Base-by-base conservation (phyloP, 2,797 vertebrate genomes). In the Diplodus sargus region DNA sequence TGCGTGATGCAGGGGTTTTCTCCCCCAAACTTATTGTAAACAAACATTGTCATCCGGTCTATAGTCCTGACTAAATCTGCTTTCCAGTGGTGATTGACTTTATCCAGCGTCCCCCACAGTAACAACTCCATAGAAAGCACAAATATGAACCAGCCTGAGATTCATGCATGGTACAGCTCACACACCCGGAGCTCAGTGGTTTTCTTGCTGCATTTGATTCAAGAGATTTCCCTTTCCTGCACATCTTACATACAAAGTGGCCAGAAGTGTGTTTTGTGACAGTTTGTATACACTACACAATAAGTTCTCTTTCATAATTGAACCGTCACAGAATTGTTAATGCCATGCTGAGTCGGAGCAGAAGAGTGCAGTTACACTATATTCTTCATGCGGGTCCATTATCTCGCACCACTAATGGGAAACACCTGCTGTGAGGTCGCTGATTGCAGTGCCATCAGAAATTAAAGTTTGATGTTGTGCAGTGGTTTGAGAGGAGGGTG, bases 341-440 rank as follows among this genome's bases (percentile, higher is more conserved):
- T 42, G 13, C 30, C 28, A 5, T 48, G 45, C 25, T 58, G 39
- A 54, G 9, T 56, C 8, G 23, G 17, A 54, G 14, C 11, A 18
- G 14, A 62, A 25, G 34, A 14, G 11, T 45, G 45, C 34, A 34
- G 25, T 45, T 53, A 28, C 18, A 43, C 28, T 69, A 5, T 69
- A 4, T 30, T 42, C 11, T 59, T 2, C 5, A 6, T 68, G 17
- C 53, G 56, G 57, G 20, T 9, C 1, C 34, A 5, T 60, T 13
- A 48, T 17, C 34, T 28, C 6, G 12, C 28, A 18, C n/a, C 12
- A 23, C 25, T 47, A 20, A 54, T 56, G 28, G 51, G 42, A 60
- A 75, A 64, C 23, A 56, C 51, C 49, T 81, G 14, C 73, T 49
- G 22, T 20, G 39, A 62, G n/a, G n/a, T 56, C 25, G 51, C 42